A percentile compares a stretch with the other conserved stretches of the same genome.
These are phyloP conservation scores for Pollenia amentaria DNA, from an alignment of 2,888 invertebrate species.

Conservation along the genomic window DNA sequence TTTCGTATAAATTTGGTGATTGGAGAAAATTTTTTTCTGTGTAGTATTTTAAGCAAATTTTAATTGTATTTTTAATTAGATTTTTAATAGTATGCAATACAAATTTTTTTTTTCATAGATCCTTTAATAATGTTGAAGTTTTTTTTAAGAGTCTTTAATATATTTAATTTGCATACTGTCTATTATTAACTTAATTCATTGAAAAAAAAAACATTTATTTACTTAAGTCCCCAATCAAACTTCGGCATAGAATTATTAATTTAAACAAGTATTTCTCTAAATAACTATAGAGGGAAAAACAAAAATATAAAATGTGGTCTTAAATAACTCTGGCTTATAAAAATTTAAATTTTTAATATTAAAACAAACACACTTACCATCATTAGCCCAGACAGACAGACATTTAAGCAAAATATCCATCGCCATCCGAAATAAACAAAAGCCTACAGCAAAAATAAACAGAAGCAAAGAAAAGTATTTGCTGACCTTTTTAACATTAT, in stretches of 20 bases:
- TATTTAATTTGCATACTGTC: background rate
- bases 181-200: background rate
- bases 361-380: background rate
- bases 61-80: no score
- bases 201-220: background rate
- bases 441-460: background rate
- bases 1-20: no score
- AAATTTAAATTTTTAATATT: slow-evolving; percentile 27
- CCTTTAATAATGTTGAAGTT: background rate
- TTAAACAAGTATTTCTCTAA: background rate
- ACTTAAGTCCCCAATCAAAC: background rate
- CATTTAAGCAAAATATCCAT: slow-evolving; percentile 19
- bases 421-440: slow-evolving; percentile 2
- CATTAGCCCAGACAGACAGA: background rate
- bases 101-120: no score
- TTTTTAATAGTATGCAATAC: no score
- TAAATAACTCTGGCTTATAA: background rate
- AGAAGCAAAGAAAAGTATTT: slow-evolving; percentile 17
- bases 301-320: background rate
- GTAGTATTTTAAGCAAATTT: no score
- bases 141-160: background rate
- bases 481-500: slow-evolving; percentile 35
- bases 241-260: background rate
- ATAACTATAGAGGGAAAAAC: background rate
- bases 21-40: no score